Percentiles rank a stretch among this genome's conserved stretches.
Conservation (phyloP, 2,797 vertebrate genomes). For the Kryptolebias ocellatus region DNA sequence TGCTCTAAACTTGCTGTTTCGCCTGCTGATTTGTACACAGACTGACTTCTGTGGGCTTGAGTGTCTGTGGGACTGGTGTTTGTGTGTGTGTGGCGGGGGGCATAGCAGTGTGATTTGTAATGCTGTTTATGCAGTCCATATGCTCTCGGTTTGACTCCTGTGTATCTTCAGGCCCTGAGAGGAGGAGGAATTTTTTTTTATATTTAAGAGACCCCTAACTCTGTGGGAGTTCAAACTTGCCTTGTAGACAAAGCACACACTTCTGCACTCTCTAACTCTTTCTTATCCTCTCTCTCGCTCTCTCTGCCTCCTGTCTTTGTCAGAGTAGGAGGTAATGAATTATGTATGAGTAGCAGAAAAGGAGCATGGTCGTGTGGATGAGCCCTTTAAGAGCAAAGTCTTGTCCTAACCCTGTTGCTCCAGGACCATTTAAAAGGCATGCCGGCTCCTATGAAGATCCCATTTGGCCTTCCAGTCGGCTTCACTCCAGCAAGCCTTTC, state of each 20-base stretch:
- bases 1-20: constrained; percentile 32
- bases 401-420: constrained; percentile 59
- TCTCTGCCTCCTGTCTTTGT: constrained; percentile 28
- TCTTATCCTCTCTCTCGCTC: constrained; percentile 6
- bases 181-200: constrained; percentile 65
- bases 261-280: constrained; percentile 23
- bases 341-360: constrained; percentile 65
- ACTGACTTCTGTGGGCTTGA: constrained; percentile 44
- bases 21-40: constrained; percentile 58
- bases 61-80: constrained; percentile 21
- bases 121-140: constrained; percentile 74
- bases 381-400: constrained; percentile 76
- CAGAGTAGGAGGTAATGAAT: constrained; percentile 73
- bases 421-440: constrained; percentile 49
- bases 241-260: constrained; percentile 39
- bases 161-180: constrained; percentile 56
- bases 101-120: constrained; percentile 58
- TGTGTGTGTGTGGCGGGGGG: constrained; percentile 23
- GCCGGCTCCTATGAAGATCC: constrained; percentile 30
- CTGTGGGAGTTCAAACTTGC: constrained; percentile 47
- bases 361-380: constrained; percentile 44
- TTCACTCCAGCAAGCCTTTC: constrained; percentile 10
- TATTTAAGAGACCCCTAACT: constrained; percentile 66
- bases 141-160: constrained; percentile 62
- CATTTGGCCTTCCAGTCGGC: constrained; percentile 14